Percentiles rank a stretch among this genome's conserved stretches.
phyloP scores from a whole-genome alignment of 92 coral and sea anemone species.

The Meandrina meandrites region DNA sequence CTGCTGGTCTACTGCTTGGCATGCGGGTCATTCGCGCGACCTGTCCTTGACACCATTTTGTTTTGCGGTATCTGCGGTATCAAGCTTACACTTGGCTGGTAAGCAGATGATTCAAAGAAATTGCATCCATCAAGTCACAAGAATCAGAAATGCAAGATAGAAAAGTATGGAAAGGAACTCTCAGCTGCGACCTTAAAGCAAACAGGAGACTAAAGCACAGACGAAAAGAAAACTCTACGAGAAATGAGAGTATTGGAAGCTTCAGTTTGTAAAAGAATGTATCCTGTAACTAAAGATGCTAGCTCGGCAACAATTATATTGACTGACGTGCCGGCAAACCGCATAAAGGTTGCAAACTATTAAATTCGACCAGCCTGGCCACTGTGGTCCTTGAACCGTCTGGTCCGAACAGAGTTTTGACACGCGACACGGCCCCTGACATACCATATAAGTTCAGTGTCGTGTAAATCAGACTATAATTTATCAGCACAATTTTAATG shows the following conservation, averaged over 20 bases:
- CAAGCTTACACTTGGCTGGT: neutral
- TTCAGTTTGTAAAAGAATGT: neutral
- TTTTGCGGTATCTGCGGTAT: neutral
- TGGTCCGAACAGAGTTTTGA: neutral
- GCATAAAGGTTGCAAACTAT: too few species aligned
- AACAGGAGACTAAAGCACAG: neutral
- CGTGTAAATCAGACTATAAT: neutral
- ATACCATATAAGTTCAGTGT: neutral
- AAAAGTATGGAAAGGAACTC: neutral
- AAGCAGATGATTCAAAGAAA: neutral
- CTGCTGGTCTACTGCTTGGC: slow-evolving; percentile 12
- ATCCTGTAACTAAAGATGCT: neutral
- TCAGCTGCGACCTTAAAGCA: neutral
- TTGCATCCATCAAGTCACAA: neutral
- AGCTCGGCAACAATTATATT: neutral
- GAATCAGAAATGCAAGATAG: neutral
- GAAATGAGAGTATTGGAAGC: neutral
- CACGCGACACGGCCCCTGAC: neutral
- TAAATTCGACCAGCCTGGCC: neutral
- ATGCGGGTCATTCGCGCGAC: neutral
- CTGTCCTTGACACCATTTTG: neutral
- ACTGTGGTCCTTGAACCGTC: neutral
- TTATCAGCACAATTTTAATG: neutral
- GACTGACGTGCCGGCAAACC: neutral
- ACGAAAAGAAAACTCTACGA: neutral